Percentiles rank a stretch among this genome's conserved stretches.
These are phyloP conservation scores for Amitus sp. DNA, from an alignment of 2,888 invertebrate species.

Conservation along the genomic window DNA sequence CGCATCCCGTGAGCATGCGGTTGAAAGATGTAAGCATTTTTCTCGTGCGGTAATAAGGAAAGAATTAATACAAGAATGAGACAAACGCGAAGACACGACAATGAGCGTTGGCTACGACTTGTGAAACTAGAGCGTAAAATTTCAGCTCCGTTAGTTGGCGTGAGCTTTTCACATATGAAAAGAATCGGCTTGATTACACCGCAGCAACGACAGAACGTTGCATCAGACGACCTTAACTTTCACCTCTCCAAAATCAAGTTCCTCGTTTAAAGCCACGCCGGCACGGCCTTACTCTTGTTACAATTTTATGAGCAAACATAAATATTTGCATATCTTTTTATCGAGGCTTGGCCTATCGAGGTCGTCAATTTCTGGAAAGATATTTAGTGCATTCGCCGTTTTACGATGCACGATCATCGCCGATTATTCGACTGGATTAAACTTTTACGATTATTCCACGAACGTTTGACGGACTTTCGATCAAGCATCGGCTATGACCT, in stretches of 20 bases:
- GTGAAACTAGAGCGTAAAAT: slow-evolving; percentile 1
- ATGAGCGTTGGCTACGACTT: not conserved
- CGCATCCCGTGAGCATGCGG: not conserved
- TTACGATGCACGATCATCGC: too few species aligned
- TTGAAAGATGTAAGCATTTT: not conserved
- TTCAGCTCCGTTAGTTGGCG: not conserved
- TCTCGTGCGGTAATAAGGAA: not conserved
- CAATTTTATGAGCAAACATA: slow-evolving; percentile 15
- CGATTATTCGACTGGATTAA: too few species aligned
- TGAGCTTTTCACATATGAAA: too few species aligned
- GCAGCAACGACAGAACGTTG: slow-evolving; percentile 17
- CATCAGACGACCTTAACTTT: slow-evolving; percentile 44
- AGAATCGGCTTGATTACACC: slow-evolving; percentile 1
- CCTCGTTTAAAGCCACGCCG: slow-evolving; percentile 27
- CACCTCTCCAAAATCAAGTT: slow-evolving; percentile 42
- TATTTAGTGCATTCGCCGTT: too few species aligned
- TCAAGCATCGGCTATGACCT: too few species aligned
- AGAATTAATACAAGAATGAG: too few species aligned
- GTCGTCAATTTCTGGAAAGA: too few species aligned
- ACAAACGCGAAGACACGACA: too few species aligned
- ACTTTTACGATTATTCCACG: too few species aligned
- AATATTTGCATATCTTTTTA: too few species aligned
- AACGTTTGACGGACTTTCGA: too few species aligned
- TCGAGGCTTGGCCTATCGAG: too few species aligned
- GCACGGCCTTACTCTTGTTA: slow-evolving; percentile 38